Evolutionary conservation across 2,797 vertebrate genomes (phyloP).

Genomic region (Schizopygopsis malacanthus): DNA sequence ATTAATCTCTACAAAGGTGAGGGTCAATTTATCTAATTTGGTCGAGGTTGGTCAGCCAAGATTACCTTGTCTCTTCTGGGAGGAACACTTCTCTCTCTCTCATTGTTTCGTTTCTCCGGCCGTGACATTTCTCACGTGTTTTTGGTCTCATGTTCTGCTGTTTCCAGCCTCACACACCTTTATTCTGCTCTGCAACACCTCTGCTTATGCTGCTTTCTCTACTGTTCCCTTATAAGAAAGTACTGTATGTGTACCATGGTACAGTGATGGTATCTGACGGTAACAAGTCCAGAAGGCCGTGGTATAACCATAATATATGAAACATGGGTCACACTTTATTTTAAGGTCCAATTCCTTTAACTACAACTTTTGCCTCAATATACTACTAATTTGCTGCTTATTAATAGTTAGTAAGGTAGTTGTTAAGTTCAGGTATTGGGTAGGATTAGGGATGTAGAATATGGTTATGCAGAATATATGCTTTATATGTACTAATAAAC

Average conservation of each 20-base stretch:
- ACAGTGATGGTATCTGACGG: not conserved
- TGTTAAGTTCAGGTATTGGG: too few relatives aligned
- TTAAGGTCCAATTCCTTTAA: too few relatives aligned
- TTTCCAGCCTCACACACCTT: not conserved
- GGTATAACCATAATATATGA: not conserved
- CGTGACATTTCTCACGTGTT: not conserved
- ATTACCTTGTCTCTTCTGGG: constrained; percentile 42
- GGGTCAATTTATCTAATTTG: constrained; percentile 61
- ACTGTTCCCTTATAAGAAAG: not conserved
- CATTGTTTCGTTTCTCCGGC: not conserved
- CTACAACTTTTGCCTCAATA: too few relatives aligned
- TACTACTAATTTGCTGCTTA: too few relatives aligned
- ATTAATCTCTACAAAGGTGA: constrained; percentile 67
- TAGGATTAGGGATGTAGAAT: too few relatives aligned
- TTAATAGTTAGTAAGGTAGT: too few relatives aligned
- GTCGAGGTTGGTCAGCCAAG: constrained; percentile 51
- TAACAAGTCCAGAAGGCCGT: too few relatives aligned
- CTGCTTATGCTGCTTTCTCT: not conserved
- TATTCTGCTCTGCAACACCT: not conserved
- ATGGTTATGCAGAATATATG: too few relatives aligned
- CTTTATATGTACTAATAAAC: too few relatives aligned
- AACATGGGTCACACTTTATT: too few relatives aligned
- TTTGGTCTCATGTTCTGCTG: not conserved
- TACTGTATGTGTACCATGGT: not conserved
- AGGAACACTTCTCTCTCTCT: constrained; percentile 27